Evolutionary conservation across 2,797 vertebrate species (phyloP), one percentile per base, ranked within the genome.

Genomic region (Varecia variegata): DNA sequence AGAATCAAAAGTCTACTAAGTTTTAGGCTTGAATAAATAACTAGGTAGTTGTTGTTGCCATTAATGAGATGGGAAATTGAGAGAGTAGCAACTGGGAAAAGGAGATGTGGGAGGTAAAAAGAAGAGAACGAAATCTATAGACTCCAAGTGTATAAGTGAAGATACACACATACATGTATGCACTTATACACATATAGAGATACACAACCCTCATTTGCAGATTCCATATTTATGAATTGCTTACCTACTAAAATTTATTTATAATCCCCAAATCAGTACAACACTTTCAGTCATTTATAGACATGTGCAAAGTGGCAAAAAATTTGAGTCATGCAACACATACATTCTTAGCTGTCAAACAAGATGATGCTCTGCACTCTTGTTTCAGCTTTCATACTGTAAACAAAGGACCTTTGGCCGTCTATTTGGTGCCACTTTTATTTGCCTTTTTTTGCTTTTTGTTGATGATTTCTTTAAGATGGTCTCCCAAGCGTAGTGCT

Each of bases 11-110:
- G 21, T 80, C 30, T 79, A 17, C 68, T 65, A 35, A 79, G 35
- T 90, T 76, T 87, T 73, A 88, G 35, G 32, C 65, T 50, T 74
- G 77, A 88, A 73, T 88, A 70, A 88, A 73, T 88, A 70, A 76
- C 1, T 50, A 85, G n/a, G 43, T 76, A 38, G 54, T 81, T 92
- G 11, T 73, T 54, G 6, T 18, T 89, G 7, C 35, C 25, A 70
- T 77, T 86, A 86, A 50, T 40, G 38, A 86, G 67, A 45, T 82
- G 56, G 32, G 54, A 83, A 35, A 32, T 25, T 73, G 40, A 9
- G 71, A 40, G 62, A 90, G 73, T 83, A 85, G 50, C 88, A 79
- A 12, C 43, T 74, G 60, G 54, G 47, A 87, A 77, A 23, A 47
- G 35, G 86, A 90, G 38, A 35, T 71, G 2, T 20, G 35, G 20